Percentiles rank a stretch among this genome's conserved stretches.
These are phyloP conservation scores for Quadriops clusia DNA, from an alignment of 2,888 invertebrate species.

Conservation along the genomic window DNA sequence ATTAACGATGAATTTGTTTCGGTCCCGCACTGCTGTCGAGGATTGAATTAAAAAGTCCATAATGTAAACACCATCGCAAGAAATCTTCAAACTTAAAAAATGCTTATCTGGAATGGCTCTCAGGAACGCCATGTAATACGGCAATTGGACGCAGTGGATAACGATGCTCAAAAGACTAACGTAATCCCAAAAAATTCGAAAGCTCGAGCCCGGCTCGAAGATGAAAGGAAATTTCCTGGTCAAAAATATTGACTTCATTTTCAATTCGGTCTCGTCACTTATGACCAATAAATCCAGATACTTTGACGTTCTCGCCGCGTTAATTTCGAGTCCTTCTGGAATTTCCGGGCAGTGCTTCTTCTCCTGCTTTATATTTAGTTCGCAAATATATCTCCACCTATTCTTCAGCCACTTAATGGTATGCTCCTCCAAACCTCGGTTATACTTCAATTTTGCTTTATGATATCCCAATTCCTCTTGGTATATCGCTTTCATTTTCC, in stretches of 20 bases:
- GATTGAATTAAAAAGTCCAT: constrained; percentile 15
- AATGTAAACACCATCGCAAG: constrained; percentile 14
- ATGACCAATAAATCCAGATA: constrained; percentile 19
- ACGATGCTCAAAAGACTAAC: constrained; percentile 11
- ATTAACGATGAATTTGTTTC: constrained; percentile 13
- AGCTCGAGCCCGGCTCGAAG: constrained; percentile 37
- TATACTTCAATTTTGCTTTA: no score
- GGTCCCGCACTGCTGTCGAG: constrained; percentile 15
- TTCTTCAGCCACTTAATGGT: constrained; percentile 11
- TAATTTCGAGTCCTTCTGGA: no score
- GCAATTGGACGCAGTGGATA: constrained; percentile 13
- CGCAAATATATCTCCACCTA: constrained; percentile 11
- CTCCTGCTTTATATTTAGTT: no score
- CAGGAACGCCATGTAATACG: constrained; percentile 14
- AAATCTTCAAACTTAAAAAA: no score
- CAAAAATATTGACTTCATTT: constrained; percentile 30
- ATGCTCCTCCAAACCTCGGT: no score
- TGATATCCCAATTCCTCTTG: constrained; percentile 7
- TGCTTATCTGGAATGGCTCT: no score
- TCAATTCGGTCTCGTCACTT: constrained; percentile 20
- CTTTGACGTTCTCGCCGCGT: constrained; percentile 14
- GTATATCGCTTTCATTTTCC: constrained; percentile 7
- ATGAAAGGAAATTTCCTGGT: constrained; percentile 40
- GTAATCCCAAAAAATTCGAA: constrained; percentile 24
- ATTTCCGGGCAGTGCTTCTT: no score